phyloP scores from a whole-genome alignment of 2,797 vertebrate species.

The Rhadinocentrus ornatus region DNA sequence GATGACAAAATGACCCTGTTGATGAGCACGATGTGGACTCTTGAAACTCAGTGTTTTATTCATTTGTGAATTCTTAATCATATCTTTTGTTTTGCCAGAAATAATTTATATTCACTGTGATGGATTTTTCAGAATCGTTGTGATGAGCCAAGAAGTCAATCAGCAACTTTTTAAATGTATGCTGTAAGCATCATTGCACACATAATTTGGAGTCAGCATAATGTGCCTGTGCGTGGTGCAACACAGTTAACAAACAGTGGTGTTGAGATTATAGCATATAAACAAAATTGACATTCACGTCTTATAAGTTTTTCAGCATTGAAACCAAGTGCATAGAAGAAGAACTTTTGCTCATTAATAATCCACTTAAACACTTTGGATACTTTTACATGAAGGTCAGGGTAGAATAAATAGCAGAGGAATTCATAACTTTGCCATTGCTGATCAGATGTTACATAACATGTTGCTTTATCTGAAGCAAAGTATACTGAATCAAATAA shows the following conservation, averaged over 20 bases:
- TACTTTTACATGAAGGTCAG: slow-evolving; percentile 8
- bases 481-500: neutral
- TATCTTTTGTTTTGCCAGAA: slow-evolving; percentile 17
- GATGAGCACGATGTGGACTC: neutral
- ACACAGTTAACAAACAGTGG: slow-evolving; percentile 37
- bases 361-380: slow-evolving; percentile 22
- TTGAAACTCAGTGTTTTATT: slow-evolving; percentile 8
- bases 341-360: slow-evolving; percentile 21
- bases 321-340: slow-evolving; percentile 10
- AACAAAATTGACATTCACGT: slow-evolving; percentile 60
- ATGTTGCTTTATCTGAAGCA: neutral
- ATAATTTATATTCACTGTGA: slow-evolving; percentile 35
- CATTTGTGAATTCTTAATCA: slow-evolving; percentile 18
- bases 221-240: slow-evolving; percentile 28
- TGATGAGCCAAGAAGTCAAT: slow-evolving; percentile 38
- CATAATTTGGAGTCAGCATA: slow-evolving; percentile 56
- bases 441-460: neutral
- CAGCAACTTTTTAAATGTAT: slow-evolving; percentile 58
- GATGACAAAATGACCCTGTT: neutral
- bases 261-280: slow-evolving; percentile 32
- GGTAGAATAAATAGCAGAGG: slow-evolving; percentile 5
- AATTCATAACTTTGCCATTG: slow-evolving; percentile 1
- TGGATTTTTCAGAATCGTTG: slow-evolving; percentile 15
- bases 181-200: slow-evolving; percentile 55
- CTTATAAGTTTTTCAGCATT: slow-evolving; percentile 21